phyloP scores from a whole-genome alignment of 2,797 vertebrate species.

The Xenops minutus region DNA sequence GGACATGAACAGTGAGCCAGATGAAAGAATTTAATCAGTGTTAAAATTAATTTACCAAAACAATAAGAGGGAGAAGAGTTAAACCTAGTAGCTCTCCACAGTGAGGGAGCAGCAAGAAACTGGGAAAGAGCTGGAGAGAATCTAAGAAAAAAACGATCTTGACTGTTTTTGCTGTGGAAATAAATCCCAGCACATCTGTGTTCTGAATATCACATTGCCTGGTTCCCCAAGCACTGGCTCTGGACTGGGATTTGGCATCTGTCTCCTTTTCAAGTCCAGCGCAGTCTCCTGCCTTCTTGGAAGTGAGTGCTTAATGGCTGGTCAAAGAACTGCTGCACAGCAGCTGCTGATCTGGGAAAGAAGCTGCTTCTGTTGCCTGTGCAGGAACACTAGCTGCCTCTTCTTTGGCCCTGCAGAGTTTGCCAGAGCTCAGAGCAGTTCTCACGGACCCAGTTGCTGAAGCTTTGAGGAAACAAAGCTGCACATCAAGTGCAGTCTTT shows the following conservation, averaged over 20 bases:
- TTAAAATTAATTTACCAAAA: neutral
- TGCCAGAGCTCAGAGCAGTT: neutral
- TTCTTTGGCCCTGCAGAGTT: neutral
- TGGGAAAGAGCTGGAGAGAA: neutral
- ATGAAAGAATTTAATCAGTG: neutral
- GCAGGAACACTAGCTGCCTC: neutral
- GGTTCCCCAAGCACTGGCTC: neutral
- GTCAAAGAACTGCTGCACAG: neutral
- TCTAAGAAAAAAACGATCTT: neutral
- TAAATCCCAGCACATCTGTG: neutral
- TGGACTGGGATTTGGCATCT: constrained; percentile 7
- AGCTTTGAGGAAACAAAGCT: neutral
- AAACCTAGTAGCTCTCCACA: neutral
- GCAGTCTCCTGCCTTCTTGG: neutral
- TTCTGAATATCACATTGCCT: neutral
- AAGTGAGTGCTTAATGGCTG: neutral
- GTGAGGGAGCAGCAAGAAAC: neutral
- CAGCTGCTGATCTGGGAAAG: constrained; percentile 14
- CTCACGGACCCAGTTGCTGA: neutral
- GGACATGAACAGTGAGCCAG: neutral
- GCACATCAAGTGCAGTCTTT: neutral
- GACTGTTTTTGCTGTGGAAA: neutral
- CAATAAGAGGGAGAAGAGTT: neutral
- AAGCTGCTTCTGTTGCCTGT: neutral
- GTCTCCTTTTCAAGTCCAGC: neutral